Evolutionary conservation across 2,797 vertebrate genomes (phyloP).

Genomic region (Pogonophryne albipinna): DNA sequence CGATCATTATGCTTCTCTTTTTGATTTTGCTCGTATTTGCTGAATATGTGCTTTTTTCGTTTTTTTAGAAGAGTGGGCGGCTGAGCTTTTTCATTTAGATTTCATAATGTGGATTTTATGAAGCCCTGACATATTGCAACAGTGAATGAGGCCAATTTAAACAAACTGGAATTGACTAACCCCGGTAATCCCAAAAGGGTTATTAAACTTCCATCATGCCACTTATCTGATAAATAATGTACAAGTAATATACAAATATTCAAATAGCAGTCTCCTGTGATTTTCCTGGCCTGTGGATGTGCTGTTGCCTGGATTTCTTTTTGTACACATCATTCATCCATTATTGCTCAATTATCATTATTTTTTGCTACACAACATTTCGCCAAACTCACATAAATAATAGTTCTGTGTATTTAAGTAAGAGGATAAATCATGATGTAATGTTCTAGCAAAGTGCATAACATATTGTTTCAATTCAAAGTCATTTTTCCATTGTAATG

Average conservation of each 20-base stretch:
- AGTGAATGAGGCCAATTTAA: conserved; percentile 25
- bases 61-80: neutral
- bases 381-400: no score
- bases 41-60: neutral
- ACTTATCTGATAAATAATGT: conserved; percentile 41
- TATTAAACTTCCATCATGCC: conserved; percentile 15
- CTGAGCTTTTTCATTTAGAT: conserved; percentile 17
- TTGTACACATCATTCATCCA: neutral
- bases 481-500: neutral
- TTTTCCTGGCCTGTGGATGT: conserved; percentile 7
- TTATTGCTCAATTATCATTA: neutral
- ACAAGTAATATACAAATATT: conserved; percentile 25
- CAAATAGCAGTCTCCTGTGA: conserved; percentile 7
- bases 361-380: neutral
- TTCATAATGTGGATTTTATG: conserved; percentile 23
- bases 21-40: conserved; percentile 9
- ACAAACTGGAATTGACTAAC: conserved; percentile 30
- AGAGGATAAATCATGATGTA: neutral
- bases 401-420: neutral
- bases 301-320: neutral
- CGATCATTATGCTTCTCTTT: neutral
- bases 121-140: conserved; percentile 19
- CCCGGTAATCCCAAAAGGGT: conserved; percentile 16
- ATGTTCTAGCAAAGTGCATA: neutral
- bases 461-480: neutral